Evolutionary conservation across 1,140 invertebrate genomes (phyloP), one percentile per base, ranked within the genome.

Genomic region (Matsumurasca onukii): DNA sequence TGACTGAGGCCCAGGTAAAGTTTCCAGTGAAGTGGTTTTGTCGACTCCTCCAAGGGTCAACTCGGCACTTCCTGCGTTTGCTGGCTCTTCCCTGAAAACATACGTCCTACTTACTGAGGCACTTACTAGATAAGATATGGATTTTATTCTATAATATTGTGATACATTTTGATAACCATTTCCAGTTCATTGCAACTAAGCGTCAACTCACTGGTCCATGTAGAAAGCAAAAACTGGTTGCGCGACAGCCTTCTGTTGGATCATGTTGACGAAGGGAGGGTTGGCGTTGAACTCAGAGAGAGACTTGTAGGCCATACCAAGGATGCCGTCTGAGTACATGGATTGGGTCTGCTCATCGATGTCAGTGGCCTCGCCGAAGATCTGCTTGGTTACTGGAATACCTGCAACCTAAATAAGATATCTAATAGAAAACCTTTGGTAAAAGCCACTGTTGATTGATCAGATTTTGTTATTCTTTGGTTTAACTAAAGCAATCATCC

Each of bases 251-350:
- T 80, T 78, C 75, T 89, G 85, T 2, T 77, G 72, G 9, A 89
- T 76, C 83, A 89, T 86, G 69, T 83, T 85, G 73, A 88, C 78
- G 78, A 90, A 89, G 2, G 86, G 83, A 20, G 87, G 85, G 12
- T 75, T 72, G 15, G 88, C 84, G 27, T 77, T 73, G 73, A 86
- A 81, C 75, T 78, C 88, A 76, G 86, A 81, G 71, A 91, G 90
- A 3, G 79, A 78, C 24, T 80, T 76, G 72, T 84, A 86, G 1
- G 80, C 86, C 79, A 86, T 80, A 34, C 85, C 85, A 1, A 86
- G 75, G 67, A 86, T 86, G 13, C 88, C 88, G 76, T 90, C 89
- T 78, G 87, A 87, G 72, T 85, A 85, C 39, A 84, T 85, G 69
- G 83, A 83, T 24, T 86, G 80, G 75, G 73, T 67, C 15, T 73